Evolutionary conservation across 2,797 vertebrate genomes (phyloP).

Genomic region (Babyrousa celebensis): DNA sequence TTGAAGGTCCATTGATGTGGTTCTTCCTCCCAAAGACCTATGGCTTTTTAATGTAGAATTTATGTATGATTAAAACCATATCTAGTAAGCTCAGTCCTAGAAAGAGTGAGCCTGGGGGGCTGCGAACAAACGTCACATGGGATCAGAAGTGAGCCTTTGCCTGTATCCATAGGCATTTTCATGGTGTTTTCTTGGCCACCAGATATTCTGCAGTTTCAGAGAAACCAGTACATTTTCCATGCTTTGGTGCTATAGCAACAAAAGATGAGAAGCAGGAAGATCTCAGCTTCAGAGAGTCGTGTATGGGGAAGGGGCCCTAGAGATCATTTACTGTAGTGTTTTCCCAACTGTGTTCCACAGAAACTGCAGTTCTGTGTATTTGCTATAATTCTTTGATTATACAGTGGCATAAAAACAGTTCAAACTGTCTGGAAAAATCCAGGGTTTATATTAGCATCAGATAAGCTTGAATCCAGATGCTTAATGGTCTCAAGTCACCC

Average conservation of each 20-base stretch:
- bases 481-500: not conserved
- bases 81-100: not conserved
- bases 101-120: not conserved
- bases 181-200: not conserved
- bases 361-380: not conserved
- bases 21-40: not conserved
- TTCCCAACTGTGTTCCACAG: not conserved
- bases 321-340: not conserved
- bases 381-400: not conserved
- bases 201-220: conserved; percentile 52
- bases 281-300: not conserved
- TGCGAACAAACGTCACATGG: conserved; percentile 22
- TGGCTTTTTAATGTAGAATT: not conserved
- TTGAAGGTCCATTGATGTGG: not conserved
- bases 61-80: not conserved
- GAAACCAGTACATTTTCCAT: not conserved
- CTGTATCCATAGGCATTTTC: not conserved
- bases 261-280: not conserved
- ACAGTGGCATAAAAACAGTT: not conserved
- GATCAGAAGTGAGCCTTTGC: not conserved
- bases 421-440: not conserved
- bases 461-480: not conserved
- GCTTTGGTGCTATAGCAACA: not conserved
- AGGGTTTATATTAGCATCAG: conserved; percentile 16
- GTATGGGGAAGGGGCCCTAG: not conserved